Conservation (phyloP, 2,797 vertebrate genomes). For the Anableps anableps region DNA sequence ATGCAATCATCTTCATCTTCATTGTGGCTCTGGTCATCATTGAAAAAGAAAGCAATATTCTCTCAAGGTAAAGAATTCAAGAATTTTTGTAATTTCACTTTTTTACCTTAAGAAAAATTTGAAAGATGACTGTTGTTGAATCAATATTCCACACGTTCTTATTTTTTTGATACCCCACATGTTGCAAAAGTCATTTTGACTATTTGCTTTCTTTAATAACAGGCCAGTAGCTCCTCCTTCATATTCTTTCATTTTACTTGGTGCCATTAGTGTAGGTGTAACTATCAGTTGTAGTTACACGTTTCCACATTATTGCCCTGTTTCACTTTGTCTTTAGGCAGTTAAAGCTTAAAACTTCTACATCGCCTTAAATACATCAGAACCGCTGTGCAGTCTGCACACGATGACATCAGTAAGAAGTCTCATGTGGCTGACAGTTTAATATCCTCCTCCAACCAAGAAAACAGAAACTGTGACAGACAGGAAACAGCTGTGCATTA, state of each 20-base stretch:
- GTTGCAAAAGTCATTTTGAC: not conserved
- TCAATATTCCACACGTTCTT: not conserved
- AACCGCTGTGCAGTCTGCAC: not conserved
- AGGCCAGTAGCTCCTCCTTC: not conserved
- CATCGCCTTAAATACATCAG: not conserved
- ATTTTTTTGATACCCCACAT: not conserved
- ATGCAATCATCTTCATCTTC: constrained; percentile 89
- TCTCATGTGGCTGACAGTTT: not conserved
- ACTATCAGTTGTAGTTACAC: not conserved
- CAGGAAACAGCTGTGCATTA: not conserved
- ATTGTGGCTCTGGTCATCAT: constrained; percentile 91
- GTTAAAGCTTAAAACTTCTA: not conserved
- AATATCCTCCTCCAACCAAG: not conserved
- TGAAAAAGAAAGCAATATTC: constrained; percentile 96
- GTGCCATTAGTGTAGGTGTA: not conserved
- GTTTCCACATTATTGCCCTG: not conserved
- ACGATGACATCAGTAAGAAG: not conserved
- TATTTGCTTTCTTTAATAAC: not conserved
- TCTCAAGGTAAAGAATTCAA: constrained; percentile 87
- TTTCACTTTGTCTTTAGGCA: not conserved
- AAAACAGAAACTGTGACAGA: not conserved
- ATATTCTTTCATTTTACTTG: not conserved
- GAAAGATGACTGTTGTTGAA: not conserved
- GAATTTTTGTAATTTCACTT: not conserved
- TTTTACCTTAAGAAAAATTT: not conserved